A percentile compares a stretch with the other conserved stretches of the same genome.
Evolutionary conservation across 2,888 invertebrate species (phyloP).

Genomic region (Apoderus coryli): DNA sequence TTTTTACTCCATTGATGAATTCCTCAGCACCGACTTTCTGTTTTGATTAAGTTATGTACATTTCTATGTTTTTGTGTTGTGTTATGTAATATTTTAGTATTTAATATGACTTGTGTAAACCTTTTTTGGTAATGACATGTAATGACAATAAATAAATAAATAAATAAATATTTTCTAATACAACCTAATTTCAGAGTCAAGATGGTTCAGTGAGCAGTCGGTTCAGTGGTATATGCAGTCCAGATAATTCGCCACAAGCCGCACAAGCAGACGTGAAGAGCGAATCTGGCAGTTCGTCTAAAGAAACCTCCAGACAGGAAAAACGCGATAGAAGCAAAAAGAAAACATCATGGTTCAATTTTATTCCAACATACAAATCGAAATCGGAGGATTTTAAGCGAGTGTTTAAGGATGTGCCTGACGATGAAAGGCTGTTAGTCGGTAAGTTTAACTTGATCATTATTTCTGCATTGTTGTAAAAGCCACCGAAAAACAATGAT

Average conservation of each 20-base stretch:
- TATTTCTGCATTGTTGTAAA: too few species aligned
- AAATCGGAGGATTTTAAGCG: conserved; percentile 84
- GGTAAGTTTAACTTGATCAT: conserved; percentile 43
- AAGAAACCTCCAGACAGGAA: too few species aligned
- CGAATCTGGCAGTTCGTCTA: conserved; percentile 22
- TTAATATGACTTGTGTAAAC: too few species aligned
- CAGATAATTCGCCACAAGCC: conserved; percentile 19
- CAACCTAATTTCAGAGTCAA: conserved; percentile 20
- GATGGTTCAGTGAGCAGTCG: conserved; percentile 22
- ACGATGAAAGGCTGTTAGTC: conserved; percentile 82
- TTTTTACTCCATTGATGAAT: too few species aligned
- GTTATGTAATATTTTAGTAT: too few species aligned
- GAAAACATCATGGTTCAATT: conserved; percentile 76
- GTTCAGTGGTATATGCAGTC: conserved; percentile 18
- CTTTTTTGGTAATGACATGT: too few species aligned
- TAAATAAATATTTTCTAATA: conserved; percentile 6
- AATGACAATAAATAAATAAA: not conserved
- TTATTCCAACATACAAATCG: conserved; percentile 88
- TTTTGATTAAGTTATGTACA: too few species aligned
- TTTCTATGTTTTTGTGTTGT: too few species aligned
- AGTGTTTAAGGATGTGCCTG: conserved; percentile 82
- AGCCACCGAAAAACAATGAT: too few species aligned
- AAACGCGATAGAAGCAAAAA: conserved; percentile 44
- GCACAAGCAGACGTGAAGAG: conserved; percentile 19
- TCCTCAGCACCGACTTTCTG: too few species aligned